A percentile compares a stretch with the other conserved stretches of the same genome.
These are phyloP conservation scores for Nemapogon koenigi DNA, from an alignment of 2,888 invertebrate genomes.

Conservation along the genomic window DNA sequence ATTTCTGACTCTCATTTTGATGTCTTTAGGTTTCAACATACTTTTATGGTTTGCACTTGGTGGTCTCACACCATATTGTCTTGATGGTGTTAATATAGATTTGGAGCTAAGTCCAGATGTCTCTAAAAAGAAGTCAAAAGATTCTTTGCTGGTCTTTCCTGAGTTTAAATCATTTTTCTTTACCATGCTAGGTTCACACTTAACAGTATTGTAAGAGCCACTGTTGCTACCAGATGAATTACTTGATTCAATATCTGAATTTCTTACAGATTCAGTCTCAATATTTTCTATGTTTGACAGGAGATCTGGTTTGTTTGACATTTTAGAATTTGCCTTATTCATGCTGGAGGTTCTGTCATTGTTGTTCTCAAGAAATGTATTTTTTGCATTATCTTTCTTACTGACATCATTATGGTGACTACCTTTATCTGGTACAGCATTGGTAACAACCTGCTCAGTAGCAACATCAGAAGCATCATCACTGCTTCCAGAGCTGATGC, in stretches of 20 bases:
- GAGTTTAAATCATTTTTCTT: constrained; percentile 31
- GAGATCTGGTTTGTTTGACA: constrained; percentile 61
- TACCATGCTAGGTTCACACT: constrained; percentile 49
- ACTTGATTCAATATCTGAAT: constrained; percentile 73
- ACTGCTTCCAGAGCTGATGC: constrained; percentile 58
- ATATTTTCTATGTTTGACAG: constrained; percentile 61
- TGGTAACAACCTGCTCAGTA: constrained; percentile 40
- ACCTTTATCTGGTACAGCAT: constrained; percentile 40
- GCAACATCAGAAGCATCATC: constrained; percentile 50
- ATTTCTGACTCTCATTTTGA: constrained; percentile 76
- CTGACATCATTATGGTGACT: constrained; percentile 23
- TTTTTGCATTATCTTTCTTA: constrained; percentile 29
- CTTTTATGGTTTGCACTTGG: constrained; percentile 76
- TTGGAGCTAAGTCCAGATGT: constrained; percentile 82
- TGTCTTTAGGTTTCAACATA: constrained; percentile 78
- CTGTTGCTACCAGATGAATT: constrained; percentile 62
- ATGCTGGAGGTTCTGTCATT: constrained; percentile 26
- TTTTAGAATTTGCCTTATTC: constrained; percentile 38
- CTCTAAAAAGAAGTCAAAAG: constrained; percentile 80
- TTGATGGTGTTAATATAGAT: constrained; percentile 69
- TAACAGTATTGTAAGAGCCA: constrained; percentile 52
- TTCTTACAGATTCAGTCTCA: constrained; percentile 67
- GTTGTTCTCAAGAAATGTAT: constrained; percentile 33
- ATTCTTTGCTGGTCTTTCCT: constrained; percentile 45
- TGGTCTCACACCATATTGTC: constrained; percentile 53